These are phyloP conservation scores for Serripes groenlandicus DNA, from an alignment of 2,888 invertebrate genomes.

Conservation along the genomic window DNA sequence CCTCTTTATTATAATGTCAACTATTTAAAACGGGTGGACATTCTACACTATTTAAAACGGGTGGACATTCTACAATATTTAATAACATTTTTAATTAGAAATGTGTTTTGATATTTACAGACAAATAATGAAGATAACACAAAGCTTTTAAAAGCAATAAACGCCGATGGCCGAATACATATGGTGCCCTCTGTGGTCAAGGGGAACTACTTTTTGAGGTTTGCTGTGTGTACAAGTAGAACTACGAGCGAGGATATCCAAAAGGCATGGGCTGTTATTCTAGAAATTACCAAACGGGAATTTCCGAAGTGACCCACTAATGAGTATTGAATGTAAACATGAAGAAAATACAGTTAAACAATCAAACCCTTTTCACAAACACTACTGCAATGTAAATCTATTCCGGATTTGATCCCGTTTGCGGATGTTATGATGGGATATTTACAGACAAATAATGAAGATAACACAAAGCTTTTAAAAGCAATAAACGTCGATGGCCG, in stretches of 20 bases:
- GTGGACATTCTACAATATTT: too few relatives aligned
- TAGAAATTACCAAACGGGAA: neutral
- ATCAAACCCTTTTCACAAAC: too few relatives aligned
- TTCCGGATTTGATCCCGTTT: too few relatives aligned
- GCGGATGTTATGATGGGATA: too few relatives aligned
- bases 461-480: constrained; percentile 93
- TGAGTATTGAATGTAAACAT: neutral
- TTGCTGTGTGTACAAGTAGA: constrained; percentile 95
- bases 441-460: constrained; percentile 91
- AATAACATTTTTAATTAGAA: too few relatives aligned
- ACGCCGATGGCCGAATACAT: constrained; percentile 95
- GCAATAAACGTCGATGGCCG: constrained; percentile 95
- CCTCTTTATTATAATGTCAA: too few relatives aligned
- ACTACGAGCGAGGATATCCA: constrained; percentile 91
- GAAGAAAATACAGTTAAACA: too few relatives aligned
- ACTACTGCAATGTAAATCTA: too few relatives aligned
- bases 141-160: constrained; percentile 92
- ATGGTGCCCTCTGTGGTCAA: constrained; percentile 96
- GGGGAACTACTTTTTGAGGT: constrained; percentile 93
- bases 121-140: constrained; percentile 94
- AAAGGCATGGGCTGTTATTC: neutral
- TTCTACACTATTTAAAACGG: too few relatives aligned
- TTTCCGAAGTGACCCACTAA: constrained; percentile 87
- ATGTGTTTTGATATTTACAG: constrained; percentile 85
- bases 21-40: too few relatives aligned